Conservation (phyloP, 1,140 invertebrate genomes). For the Drosophila sp. region DNA sequence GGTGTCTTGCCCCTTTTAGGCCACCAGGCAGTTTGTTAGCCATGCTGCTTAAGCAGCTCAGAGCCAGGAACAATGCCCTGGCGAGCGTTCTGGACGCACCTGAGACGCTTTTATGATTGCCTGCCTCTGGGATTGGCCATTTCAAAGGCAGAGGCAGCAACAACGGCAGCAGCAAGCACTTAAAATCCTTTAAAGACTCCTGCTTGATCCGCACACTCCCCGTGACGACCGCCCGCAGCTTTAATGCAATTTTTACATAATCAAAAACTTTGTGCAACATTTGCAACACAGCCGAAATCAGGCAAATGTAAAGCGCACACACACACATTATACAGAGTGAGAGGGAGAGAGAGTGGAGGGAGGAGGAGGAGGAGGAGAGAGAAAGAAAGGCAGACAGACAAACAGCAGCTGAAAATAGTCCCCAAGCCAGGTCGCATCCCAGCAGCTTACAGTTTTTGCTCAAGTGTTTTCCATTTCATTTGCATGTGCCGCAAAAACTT, state of each 20-base stretch:
- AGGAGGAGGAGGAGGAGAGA: no score
- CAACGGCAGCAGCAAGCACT: slow-evolving; percentile 14
- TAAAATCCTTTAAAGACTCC: slow-evolving; percentile 4
- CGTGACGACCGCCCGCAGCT: slow-evolving; percentile 27
- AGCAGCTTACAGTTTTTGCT: slow-evolving; percentile 57
- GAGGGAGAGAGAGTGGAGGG: neutral
- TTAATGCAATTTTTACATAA: slow-evolving; percentile 67
- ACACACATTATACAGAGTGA: neutral
- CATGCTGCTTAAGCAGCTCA: slow-evolving; percentile 14
- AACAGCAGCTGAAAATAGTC: neutral
- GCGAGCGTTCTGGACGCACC: slow-evolving; percentile 28
- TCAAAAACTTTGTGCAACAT: slow-evolving; percentile 64
- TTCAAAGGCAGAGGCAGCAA: slow-evolving; percentile 21
- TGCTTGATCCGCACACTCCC: neutral
- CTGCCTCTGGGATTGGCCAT: slow-evolving; percentile 37
- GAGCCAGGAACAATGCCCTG: slow-evolving; percentile 1
- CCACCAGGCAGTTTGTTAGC: slow-evolving; percentile 39
- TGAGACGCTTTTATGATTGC: slow-evolving; percentile 49
- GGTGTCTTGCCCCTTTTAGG: neutral
- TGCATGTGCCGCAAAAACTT: slow-evolving; percentile 67
- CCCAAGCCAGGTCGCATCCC: slow-evolving; percentile 37
- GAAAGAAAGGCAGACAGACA: neutral
- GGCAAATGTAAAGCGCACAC: slow-evolving; percentile 24
- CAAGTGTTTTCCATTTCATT: slow-evolving; percentile 79
- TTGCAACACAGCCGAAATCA: slow-evolving; percentile 42